Percentiles rank a stretch among this genome's conserved stretches.
Evolutionary conservation across 2,888 invertebrate species (phyloP).

Genomic region (Bembecia ichneumoniformis): DNA sequence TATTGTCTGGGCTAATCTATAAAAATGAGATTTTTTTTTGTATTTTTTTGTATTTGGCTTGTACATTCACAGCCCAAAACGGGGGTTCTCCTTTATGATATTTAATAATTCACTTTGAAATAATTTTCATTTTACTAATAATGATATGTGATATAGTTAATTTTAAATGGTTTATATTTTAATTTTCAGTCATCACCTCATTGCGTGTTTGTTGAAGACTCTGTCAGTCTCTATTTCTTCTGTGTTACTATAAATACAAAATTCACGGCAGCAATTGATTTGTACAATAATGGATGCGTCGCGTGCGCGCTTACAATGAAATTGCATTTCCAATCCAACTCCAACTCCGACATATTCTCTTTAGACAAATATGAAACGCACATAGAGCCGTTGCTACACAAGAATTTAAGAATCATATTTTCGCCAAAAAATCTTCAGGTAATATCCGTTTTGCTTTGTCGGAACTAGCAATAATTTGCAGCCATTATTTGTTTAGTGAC

Average conservation of each 20-base stretch:
- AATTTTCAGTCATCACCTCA: conserved; percentile 52
- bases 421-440: conserved; percentile 52
- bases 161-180: background rate
- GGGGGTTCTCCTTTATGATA: no score
- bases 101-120: no score
- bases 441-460: conserved; percentile 5
- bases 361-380: conserved; percentile 54
- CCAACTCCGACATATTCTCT: conserved; percentile 41
- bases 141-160: background rate
- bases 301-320: conserved; percentile 49
- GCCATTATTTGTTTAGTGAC: no score
- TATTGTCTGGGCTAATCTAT: no score
- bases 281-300: conserved; percentile 62
- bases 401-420: conserved; percentile 50
- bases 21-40: no score
- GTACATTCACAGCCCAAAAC: no score
- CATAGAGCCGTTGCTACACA: conserved; percentile 57
- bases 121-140: background rate
- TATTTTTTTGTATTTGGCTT: no score
- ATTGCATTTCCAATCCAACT: conserved; percentile 46
- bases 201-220: conserved; percentile 59
- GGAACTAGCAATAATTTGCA: background rate
- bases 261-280: conserved; percentile 40
- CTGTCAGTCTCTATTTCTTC: conserved; percentile 54
- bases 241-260: conserved; percentile 48